Conservation (phyloP, 1,140 invertebrate genomes). For the Brachionus sp. region DNA sequence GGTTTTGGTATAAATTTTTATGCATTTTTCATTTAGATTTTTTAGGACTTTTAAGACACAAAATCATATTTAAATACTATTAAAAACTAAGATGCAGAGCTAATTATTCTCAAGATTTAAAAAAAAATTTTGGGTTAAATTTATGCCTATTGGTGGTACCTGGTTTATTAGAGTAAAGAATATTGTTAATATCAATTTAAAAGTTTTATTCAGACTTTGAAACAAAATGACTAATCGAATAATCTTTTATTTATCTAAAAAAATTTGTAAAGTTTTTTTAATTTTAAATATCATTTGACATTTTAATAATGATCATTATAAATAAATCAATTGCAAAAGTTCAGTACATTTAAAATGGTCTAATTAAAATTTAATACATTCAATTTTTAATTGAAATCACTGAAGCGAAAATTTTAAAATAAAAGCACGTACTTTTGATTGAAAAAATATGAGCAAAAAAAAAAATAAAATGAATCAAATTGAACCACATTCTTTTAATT, state of each 20-base stretch:
- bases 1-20: no score
- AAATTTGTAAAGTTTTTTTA: neutral
- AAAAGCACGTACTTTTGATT: neutral
- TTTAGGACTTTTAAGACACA: no score
- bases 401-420: constrained; percentile 33
- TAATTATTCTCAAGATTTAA: no score
- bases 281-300: neutral
- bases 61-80: no score
- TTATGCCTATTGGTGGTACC: no score
- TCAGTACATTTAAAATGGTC: constrained; percentile 1
- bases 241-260: neutral
- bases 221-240: neutral
- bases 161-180: no score
- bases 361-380: constrained; percentile 12
- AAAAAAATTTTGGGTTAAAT: no score
- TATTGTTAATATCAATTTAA: no score
- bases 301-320: neutral
- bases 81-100: no score
- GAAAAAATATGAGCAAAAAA: neutral
- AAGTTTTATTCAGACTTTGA: no score
- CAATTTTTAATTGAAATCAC: neutral
- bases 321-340: neutral
- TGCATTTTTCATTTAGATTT: no score
- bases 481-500: neutral
- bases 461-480: neutral